A percentile compares a stretch with the other conserved stretches of the same genome.
These are phyloP conservation scores for Ernsta delagoae DNA, from an alignment of 2,888 invertebrate genomes.

Conservation along the genomic window DNA sequence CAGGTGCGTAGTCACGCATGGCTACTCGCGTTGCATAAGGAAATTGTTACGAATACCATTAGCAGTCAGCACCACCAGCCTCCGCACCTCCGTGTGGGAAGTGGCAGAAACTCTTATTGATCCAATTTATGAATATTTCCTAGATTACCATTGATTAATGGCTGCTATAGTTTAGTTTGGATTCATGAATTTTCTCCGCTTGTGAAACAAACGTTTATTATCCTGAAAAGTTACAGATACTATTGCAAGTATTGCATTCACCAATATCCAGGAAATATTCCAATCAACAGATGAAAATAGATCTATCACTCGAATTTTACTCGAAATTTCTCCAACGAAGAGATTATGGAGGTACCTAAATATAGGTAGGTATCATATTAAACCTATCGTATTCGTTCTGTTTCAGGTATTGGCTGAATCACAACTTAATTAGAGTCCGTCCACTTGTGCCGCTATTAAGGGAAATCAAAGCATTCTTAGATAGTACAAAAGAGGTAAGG, in stretches of 20 bases:
- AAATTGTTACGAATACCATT: constrained; percentile 28
- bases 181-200: too few species aligned
- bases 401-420: constrained; percentile 89
- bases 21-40: constrained; percentile 44
- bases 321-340: too few species aligned
- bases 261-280: too few species aligned
- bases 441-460: constrained; percentile 87
- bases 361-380: too few species aligned
- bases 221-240: too few species aligned
- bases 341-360: too few species aligned
- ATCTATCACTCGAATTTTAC: too few species aligned
- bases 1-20: constrained; percentile 47
- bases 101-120: not conserved
- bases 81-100: constrained; percentile 12
- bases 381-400: not conserved
- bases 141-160: too few species aligned
- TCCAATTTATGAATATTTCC: not conserved
- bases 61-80: not conserved
- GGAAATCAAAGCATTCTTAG: constrained; percentile 88
- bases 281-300: too few species aligned
- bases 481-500: constrained; percentile 87
- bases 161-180: too few species aligned
- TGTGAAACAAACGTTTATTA: too few species aligned
- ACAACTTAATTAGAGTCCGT: constrained; percentile 88
- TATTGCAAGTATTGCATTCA: too few species aligned